Evolutionary conservation across 2,797 vertebrate species (phyloP), one percentile per base, ranked within the genome.

Genomic region (Gouania willdenowi): DNA sequence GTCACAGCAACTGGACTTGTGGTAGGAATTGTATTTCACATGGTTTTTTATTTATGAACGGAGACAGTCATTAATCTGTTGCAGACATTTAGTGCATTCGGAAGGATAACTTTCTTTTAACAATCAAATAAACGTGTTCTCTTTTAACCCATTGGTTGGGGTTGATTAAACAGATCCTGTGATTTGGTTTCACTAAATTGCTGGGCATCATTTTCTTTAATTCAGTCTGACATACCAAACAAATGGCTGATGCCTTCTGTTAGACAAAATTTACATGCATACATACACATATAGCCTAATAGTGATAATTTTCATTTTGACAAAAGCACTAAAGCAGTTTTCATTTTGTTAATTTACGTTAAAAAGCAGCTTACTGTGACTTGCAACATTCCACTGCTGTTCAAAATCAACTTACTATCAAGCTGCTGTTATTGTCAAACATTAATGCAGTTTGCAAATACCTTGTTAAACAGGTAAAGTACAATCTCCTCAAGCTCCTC

Each of bases 1-100:
- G 81, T 87, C 82, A 84, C 82, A 83, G 82, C 82, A 83, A 86
- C 86, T 73, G 50, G 41, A 57, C 45, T 41, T 82, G 78, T 61
- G 52, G 41, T 56, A 59, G 79, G 72, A 79, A 59, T 74, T 71
- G 57, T 64, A 71, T 80, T 85, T 84, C 79, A 78, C 68, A 43
- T 71, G 13, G 61, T 78, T 75, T n/a, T 79, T 71, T 77, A 78
- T 79, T 73, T 73, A 41, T 28, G 48, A 58, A 74, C 24, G 36
- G 59, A 41, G 62, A 9, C 43, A 5, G 29, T 25, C 51, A 38
- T 77, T 70, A 72, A 81, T 79, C 54, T 45, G 27, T 20, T 55
- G 31, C 34, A 26, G 47, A 47, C 48, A 2, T 63, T 47, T 22
- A 60, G 21, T 63, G 47, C 55, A 50, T 75, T 59, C n/a, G n/a